Percentiles rank a stretch among this genome's conserved stretches.
phyloP scores from a whole-genome alignment of 2,888 invertebrate genomes.

The Axea sp. region DNA sequence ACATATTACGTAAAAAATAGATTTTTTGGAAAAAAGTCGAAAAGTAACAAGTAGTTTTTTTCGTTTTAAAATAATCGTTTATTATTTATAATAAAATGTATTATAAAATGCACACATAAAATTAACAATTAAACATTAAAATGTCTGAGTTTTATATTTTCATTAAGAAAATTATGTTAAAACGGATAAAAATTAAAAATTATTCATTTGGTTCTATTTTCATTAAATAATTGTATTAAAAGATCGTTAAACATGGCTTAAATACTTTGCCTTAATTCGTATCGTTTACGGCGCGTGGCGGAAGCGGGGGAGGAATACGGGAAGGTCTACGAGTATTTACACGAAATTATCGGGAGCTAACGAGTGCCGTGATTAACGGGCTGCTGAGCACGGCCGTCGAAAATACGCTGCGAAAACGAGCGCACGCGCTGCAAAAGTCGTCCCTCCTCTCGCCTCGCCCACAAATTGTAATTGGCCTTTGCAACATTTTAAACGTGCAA shows the following conservation, averaged over 20 bases:
- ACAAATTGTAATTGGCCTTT: constrained; percentile 53
- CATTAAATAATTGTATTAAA: too few species aligned
- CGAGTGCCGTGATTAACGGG: constrained; percentile 71
- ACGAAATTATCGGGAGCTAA: constrained; percentile 71
- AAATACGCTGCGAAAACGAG: constrained; percentile 46
- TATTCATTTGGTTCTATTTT: too few species aligned
- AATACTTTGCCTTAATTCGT: constrained; percentile 36
- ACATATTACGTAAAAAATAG: constrained; percentile 13
- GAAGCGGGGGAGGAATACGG: constrained; percentile 48
- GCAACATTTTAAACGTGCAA: constrained; percentile 50
- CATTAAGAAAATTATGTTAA: too few species aligned
- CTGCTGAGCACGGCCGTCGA: constrained; percentile 58
- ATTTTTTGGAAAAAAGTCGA: too few species aligned
- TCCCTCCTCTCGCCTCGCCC: constrained; percentile 41
- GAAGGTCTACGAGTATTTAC: constrained; percentile 63
- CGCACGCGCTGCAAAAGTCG: constrained; percentile 51
- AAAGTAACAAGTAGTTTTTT: too few species aligned
- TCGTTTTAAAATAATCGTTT: too few species aligned
- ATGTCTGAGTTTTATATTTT: too few species aligned
- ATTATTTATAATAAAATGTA: too few species aligned
- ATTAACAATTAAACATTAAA: too few species aligned
- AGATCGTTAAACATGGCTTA: too few species aligned
- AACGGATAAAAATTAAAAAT: too few species aligned
- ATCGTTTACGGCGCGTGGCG: constrained; percentile 59
- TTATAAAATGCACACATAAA: too few species aligned